Evolutionary conservation across 2,797 vertebrate species (phyloP), one percentile per base, ranked within the genome.

Genomic region (Myoxocephalus aenaeus): DNA sequence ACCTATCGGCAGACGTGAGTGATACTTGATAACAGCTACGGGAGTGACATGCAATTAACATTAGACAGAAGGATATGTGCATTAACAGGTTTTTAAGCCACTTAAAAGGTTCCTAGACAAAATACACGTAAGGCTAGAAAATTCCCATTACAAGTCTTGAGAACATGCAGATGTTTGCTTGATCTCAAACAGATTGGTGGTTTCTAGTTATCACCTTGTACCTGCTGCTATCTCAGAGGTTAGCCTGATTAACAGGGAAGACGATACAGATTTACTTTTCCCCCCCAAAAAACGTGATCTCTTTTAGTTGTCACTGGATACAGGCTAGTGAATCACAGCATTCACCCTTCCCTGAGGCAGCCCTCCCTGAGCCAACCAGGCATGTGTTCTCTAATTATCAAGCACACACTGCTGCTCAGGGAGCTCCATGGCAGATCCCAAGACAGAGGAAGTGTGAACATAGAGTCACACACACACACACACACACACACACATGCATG

Each of bases 311-410:
- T 66, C 29, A 36, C 73, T 38, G 62, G 72, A 79, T 51, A 71
- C 1, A 58, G 20, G 40, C 20, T 69, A 20, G 57, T 82, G 70
- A 64, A 68, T 86, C 75, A 50, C 48, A 56, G 65, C 51, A 72
- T 59, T 72, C 80, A 81, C 82, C 62, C 59, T 81, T 87, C 65
- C 80, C 84, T 42, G 22, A 82, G 78, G 86, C 70, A 71, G 44
- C 53, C 69, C 27, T 78, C 56, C 59, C 61, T 64, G 67, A 67
- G 63, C 76, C 82, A 85, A 57, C 61, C 71, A 82, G 58, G 48
- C 63, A 4, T 63, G 70, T 77, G 76, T 70, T 86, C 79, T 70
- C 64, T 91, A 89, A 92, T 90, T 89, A 90, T 85, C 46, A 75
- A 84, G 50, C 75, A 81, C 84, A 86, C 76, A 56, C 86, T 71